A percentile compares a stretch with the other conserved stretches of the same genome.
Evolutionary conservation across 2,888 invertebrate species (phyloP).

Genomic region (Drosophila nr. medialis): DNA sequence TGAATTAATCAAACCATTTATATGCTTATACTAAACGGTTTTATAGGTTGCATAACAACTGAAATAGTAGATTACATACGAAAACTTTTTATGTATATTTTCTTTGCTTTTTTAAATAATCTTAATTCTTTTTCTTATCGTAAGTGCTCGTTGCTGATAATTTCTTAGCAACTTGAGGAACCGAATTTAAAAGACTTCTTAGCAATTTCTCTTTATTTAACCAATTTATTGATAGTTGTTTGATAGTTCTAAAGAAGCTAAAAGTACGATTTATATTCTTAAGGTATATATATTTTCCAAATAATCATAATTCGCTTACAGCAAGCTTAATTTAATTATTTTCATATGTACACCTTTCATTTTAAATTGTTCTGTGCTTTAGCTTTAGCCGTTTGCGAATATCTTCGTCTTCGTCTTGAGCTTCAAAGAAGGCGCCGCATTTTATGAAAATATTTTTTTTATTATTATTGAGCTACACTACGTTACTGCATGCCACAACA

Average conservation of each 20-base stretch:
- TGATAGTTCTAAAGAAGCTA: not conserved
- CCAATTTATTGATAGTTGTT: not conserved
- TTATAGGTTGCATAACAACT: not conserved
- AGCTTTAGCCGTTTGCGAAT: not conserved
- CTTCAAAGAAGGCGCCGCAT: slow-evolving; percentile 54
- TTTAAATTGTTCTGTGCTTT: not conserved
- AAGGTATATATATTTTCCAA: not conserved
- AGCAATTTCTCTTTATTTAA: not conserved
- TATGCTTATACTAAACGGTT: not conserved
- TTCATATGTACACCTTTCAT: not conserved
- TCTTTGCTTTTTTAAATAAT: not conserved
- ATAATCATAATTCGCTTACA: not conserved
- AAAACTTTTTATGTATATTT: not conserved
- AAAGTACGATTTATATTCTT: not conserved
- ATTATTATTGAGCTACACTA: slow-evolving; percentile 73
- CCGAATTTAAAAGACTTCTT: not conserved
- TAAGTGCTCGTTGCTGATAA: not conserved
- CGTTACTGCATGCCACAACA: slow-evolving; percentile 47
- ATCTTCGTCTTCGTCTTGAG: slow-evolving; percentile 2
- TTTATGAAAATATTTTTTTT: slow-evolving; percentile 74
- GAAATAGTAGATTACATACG: too few relatives aligned
- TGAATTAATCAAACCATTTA: not conserved
- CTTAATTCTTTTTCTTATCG: not conserved
- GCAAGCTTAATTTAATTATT: not conserved
- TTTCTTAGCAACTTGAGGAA: not conserved